Base-by-base conservation (phyloP, 2,888 invertebrate genomes). In the Scaptomyza flava region DNA sequence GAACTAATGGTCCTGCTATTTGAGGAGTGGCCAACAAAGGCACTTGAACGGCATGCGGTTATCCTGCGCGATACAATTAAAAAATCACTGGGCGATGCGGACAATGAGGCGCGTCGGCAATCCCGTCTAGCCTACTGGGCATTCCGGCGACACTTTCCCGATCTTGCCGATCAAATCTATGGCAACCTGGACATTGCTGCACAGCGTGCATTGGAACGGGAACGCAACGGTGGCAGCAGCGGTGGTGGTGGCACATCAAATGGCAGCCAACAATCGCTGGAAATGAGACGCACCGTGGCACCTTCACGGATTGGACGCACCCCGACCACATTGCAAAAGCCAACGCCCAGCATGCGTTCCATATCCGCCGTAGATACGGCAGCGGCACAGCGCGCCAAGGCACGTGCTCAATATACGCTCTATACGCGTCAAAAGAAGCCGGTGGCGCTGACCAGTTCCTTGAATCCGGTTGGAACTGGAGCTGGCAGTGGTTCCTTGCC, bases 321-420 rank as follows among this genome's bases (percentile, higher is more conserved):
- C 0, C 82, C 89, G 0, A 81, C 81, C 36, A 72, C 84, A 2
- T 30, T 90, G 27, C 90, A 89, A 12, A 90, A 90, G 60, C 78
- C 90, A 7, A 79, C 90, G 64, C 89, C 91, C 53, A 94, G 94
- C 85, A 93, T 96, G 88, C 94, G 98, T 77, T 98, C 98, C 56
- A 96, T 96, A 89, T 98, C 98, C 57, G 98, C 98, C 45, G 96
- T 98, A 88, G 98, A 99, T 93, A 94, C 98, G 77, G 97, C 97
- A 90, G 97, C 98, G 36, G 98, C 96, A 34, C 96, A 97, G 91
- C 93, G 98, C 47, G 98, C 98, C 36, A 95, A 96, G 83, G 96
- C 95, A 0, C 93, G 97, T 41, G 95, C 96, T 36, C 95, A 96
- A 80, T 97, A 97, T 92, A 96, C 96, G 53, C 95, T 95, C 87